These are phyloP conservation scores for Euphysa ruthae DNA, from an alignment of 30 jellyfish, hydroid and myxozoan genomes.

Conservation along the genomic window DNA sequence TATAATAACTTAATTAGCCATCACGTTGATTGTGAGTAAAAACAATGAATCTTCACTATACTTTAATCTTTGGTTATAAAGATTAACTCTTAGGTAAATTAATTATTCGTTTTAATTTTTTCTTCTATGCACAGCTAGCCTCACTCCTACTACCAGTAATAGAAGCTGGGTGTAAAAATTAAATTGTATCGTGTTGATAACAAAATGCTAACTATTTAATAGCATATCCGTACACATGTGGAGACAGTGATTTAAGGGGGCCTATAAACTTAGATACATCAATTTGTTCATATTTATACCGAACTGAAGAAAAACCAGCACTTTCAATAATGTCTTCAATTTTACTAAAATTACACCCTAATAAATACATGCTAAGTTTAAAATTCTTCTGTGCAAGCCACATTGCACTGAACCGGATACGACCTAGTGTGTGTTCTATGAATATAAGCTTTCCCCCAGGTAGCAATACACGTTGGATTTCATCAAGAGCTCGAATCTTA, in stretches of 20 bases:
- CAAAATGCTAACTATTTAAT: not conserved
- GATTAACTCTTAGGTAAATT: too few species aligned
- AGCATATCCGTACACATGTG: slow-evolving; percentile 39
- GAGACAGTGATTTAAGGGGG: slow-evolving; percentile 18
- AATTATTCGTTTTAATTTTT: too few species aligned
- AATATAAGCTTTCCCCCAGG: slow-evolving; percentile 29
- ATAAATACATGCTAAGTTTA: not conserved
- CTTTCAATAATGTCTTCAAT: slow-evolving; percentile 7
- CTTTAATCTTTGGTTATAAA: too few species aligned
- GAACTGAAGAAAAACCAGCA: slow-evolving; percentile 13
- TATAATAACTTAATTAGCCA: too few species aligned
- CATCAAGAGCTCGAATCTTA: slow-evolving; percentile 20
- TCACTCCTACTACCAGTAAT: too few species aligned
- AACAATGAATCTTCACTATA: too few species aligned
- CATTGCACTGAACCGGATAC: not conserved
- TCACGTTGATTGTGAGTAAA: too few species aligned
- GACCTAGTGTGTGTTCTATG: slow-evolving; percentile 10
- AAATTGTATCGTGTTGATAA: too few species aligned
- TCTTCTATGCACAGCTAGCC: too few species aligned
- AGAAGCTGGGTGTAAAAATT: too few species aligned
- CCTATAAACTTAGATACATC: slow-evolving; percentile 6
- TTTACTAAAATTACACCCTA: not conserved
- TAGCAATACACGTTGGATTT: slow-evolving; percentile 28
- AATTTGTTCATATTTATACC: not conserved
- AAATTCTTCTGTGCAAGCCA: slow-evolving; percentile 31